Evolutionary conservation across 2,113 vertebrate species (phyloP).

Genomic region (Miniopterus natalensis): DNA sequence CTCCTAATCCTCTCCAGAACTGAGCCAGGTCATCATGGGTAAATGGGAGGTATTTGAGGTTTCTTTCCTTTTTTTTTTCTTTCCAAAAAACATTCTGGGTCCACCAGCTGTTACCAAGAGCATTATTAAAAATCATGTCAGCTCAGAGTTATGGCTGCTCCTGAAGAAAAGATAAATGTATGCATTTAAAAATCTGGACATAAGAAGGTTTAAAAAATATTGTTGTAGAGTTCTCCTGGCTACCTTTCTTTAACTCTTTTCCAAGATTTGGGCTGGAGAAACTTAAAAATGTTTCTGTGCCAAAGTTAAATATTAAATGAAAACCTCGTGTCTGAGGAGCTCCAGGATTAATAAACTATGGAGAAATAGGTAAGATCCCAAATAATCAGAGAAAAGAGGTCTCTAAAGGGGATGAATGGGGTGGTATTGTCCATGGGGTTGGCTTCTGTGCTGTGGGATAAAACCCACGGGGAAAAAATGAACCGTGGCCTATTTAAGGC

Average conservation of each 20-base stretch:
- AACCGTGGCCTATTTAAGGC: not conserved
- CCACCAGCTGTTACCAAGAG: slow-evolving; percentile 64
- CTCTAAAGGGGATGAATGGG: slow-evolving; percentile 49
- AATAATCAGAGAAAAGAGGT: slow-evolving; percentile 57
- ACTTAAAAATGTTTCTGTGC: slow-evolving; percentile 76
- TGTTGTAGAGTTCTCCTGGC: slow-evolving; percentile 83
- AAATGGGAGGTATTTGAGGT: slow-evolving; percentile 67
- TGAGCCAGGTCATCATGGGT: slow-evolving; percentile 54
- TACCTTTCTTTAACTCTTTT: slow-evolving; percentile 79
- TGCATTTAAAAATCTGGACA: slow-evolving; percentile 82
- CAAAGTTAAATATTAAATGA: slow-evolving; percentile 84
- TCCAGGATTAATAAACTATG: slow-evolving; percentile 74
- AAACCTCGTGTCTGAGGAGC: slow-evolving; percentile 72
- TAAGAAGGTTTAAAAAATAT: slow-evolving; percentile 80
- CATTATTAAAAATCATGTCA: slow-evolving; percentile 77
- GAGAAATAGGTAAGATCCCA: slow-evolving; percentile 76
- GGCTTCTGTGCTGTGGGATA: slow-evolving; percentile 16
- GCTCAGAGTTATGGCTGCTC: slow-evolving; percentile 74
- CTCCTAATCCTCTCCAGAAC: slow-evolving; percentile 66
- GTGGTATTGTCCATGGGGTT: not conserved
- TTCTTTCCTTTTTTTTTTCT: not conserved
- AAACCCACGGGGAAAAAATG: not conserved
- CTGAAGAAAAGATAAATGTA: slow-evolving; percentile 83
- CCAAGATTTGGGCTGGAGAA: slow-evolving; percentile 74
- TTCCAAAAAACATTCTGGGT: not conserved